Evolutionary conservation across 2,797 vertebrate species (phyloP).

Genomic region (Vultur gryphus): DNA sequence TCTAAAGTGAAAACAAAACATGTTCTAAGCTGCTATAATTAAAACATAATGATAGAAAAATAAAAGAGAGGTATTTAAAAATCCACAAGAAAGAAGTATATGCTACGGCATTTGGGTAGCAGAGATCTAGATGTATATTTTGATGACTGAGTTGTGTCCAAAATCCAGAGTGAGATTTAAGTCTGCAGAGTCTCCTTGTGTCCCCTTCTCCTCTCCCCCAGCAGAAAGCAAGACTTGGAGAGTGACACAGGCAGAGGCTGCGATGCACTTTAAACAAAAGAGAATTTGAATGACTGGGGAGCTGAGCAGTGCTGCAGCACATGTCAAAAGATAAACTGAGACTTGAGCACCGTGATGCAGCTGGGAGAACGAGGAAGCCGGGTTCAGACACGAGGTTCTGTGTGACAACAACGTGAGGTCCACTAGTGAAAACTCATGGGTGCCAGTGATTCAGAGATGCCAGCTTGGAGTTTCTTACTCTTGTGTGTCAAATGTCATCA

Average conservation of each 20-base stretch:
- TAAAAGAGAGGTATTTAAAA: not conserved
- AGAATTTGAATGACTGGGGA: not conserved
- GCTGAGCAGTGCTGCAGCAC: not conserved
- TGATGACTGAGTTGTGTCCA: not conserved
- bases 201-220: not conserved
- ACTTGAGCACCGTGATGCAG: not conserved
- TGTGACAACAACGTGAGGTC: not conserved
- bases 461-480: not conserved
- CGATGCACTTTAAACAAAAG: not conserved
- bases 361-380: not conserved
- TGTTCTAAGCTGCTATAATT: not conserved
- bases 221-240: not conserved
- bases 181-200: not conserved
- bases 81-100: not conserved
- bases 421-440: not conserved
- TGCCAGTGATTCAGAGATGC: not conserved
- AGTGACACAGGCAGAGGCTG: not conserved
- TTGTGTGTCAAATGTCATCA: not conserved
- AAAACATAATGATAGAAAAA: not conserved
- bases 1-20: not conserved
- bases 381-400: not conserved
- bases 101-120: not conserved
- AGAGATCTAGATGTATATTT: not conserved
- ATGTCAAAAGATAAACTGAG: not conserved
- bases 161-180: not conserved